Base-by-base conservation (phyloP, 2,113 vertebrate genomes). In the Chloropsis hardwickii region DNA sequence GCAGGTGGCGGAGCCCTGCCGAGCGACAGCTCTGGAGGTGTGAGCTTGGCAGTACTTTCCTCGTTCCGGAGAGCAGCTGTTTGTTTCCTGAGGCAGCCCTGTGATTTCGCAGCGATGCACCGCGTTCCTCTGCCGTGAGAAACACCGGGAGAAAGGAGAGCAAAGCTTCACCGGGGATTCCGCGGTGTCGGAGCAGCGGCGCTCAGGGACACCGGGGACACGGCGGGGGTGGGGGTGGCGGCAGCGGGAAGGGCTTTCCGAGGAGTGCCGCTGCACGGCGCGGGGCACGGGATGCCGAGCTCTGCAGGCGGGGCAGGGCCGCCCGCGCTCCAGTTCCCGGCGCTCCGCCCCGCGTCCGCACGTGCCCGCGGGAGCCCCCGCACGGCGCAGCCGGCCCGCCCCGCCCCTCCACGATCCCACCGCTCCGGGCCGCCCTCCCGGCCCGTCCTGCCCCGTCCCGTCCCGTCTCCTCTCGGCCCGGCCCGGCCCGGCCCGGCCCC, bases 31-130 rank as follows among this genome's bases (percentile, higher is more conserved):
- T 48, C 53, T 10, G 53, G 3, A 9, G 1, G 17, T 1, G 12
- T 4, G 14, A 67, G 39, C 81, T 15, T 1, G 8, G 48, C 60
- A 1, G 6, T 29, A 20, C 42, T 27, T 6, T 6, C 6, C 27
- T 14, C 37, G 1, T 1, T 8, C 64, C 11, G 1, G 45, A 4
- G 3, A 28, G 74, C n/a, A 5, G 6, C 58, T 1, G 56, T 5
- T 62, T 5, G 62, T 11, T n/a, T 31, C 50, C n/a, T 2, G 4
- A 1, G 62, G 53, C 58, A 16, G 11, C 53, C 12, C 42, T 0
- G 37, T 2, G 35, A 7, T 29, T 24, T 44, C 5, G 62, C 6
- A 3, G 88, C 0, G 47, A 40, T 8, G 74, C 64, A 1, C n/a
- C 6, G 40, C 64, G 23, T 10, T 22, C 2, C 35, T 25, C 40